Evolutionary conservation across 2,797 vertebrate genomes (phyloP).

Genomic region (Clarias pachynema): DNA sequence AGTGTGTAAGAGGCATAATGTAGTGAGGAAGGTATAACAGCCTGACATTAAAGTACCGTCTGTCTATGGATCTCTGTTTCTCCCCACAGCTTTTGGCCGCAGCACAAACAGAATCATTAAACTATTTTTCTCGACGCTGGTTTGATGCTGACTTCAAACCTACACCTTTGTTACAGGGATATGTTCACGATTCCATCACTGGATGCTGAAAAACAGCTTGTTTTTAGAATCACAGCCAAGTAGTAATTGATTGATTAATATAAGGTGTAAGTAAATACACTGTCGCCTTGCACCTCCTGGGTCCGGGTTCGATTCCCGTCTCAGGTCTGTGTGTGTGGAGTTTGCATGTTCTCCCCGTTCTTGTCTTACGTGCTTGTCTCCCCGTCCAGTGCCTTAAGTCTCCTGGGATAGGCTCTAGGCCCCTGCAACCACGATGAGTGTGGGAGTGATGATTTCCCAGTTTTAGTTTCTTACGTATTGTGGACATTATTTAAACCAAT

Average conservation of each 20-base stretch:
- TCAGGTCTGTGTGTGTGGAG: too few species aligned
- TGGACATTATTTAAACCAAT: not conserved
- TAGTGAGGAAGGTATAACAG: not conserved
- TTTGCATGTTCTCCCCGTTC: too few species aligned
- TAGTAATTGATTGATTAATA: not conserved
- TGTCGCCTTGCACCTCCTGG: too few species aligned
- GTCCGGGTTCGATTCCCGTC: too few species aligned
- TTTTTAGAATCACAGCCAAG: not conserved
- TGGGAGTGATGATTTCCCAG: not conserved
- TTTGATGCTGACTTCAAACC: slow-evolving; percentile 25
- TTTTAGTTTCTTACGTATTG: not conserved
- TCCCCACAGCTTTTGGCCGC: slow-evolving; percentile 6
- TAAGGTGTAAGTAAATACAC: too few species aligned
- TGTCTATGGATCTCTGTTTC: not conserved
- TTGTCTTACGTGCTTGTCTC: too few species aligned
- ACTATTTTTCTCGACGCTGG: slow-evolving; percentile 7
- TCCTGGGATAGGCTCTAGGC: too few species aligned
- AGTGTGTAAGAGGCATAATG: not conserved
- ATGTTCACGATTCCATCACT: too few species aligned
- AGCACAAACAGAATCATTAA: slow-evolving; percentile 29
- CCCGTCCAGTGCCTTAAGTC: too few species aligned
- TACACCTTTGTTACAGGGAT: not conserved
- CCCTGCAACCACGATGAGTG: too few species aligned
- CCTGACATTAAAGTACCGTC: not conserved
- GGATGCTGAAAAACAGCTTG: not conserved